Base-by-base conservation (phyloP, 2,888 invertebrate species). In the Mythimna pallens region DNA sequence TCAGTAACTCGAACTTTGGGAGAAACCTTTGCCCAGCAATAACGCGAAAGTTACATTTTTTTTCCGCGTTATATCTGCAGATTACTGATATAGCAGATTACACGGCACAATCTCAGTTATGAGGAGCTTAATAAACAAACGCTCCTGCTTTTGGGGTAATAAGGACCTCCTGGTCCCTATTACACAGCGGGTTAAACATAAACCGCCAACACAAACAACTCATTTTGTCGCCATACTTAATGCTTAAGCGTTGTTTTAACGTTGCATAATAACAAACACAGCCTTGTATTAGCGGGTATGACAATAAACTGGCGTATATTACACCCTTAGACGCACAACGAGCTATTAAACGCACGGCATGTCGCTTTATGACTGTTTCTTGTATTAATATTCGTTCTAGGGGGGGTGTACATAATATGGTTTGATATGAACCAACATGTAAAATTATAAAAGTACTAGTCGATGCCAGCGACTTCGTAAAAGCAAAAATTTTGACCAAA, bases 271-370 rank as follows among this genome's bases (percentile, higher is more conserved):
- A 78, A 74, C 68, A 73, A 85, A 78, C 61, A 78, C 66, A 83
- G 55, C 69, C 50, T 70, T 70, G 72, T 74, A 85, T 84, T 78
- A 83, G 72, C 81, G 50, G 9, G 61, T 76, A 76, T 80, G 75
- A 76, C 75, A 80, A 75, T 81, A 83, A 83, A 80, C 71, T 78
- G 58, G 43, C 57, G 63, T 30, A 70, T 78, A 83, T 78, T 74
- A 77, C 75, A 71, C 71, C 83, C 55, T 78, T 59, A 72, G 58
- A 59, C 70, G 65, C 69, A 76, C 75, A 78, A 78, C 73, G 78
- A 79, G 70, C 78, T 70, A 81, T 86, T 83, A 86, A 84, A 82
- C 81, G 70, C 85, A 86, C 83, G 83, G 80, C 73, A 81, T 83
- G 80, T 78, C 78, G 66, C 67, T 84, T 88, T 88, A 87, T 86